Evolutionary conservation across 2,888 invertebrate species (phyloP), one percentile per base, ranked within the genome.

Genomic region (Leptothorax acervorum): DNA sequence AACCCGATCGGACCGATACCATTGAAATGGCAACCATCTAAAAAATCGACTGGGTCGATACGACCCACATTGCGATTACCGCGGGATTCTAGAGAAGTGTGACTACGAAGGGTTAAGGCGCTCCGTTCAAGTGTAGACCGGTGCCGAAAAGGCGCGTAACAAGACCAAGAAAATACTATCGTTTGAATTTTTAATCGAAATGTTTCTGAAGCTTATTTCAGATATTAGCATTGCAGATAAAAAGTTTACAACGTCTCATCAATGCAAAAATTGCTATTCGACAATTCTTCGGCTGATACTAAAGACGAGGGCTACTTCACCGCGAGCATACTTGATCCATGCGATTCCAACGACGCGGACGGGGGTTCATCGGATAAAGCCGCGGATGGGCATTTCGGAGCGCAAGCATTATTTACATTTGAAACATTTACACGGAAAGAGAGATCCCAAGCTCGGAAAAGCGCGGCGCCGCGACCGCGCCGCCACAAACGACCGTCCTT

Each of bases 401-500:
- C 45, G 11, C 51, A 28, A 62, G 68, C 42, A 65, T 48, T 79
- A 85, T 84, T 83, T 81, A 75, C 70, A 79, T 74, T 83, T 51
- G 66, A 42, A 82, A 62, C 45, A 23, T 23, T 23, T 23, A 23
- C 23, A 60, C 15, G 48, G 45, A 60, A 84, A 82, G 71, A 57
- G 73, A 57, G 73, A 45, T 3, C 15, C 18, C 18, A 39, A 73
- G 79, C 12, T 57, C 79, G 82, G 75, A 75, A 83, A 82, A 60
- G 55, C 66, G 75, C 81, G 86, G 75, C 81, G 55, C 65, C 23
- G 23, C 23, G 23, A 74, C 81, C 84, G 78, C 81, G 81, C 60
- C 71, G 78, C 78, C 83, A 87, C 89, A 83, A 85, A 79, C 81
- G 23, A 23, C 82, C 82, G 86, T 85, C 83, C 89, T 89, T 89